Base-by-base conservation (phyloP, 1,140 invertebrate species). In the Pomacea maculata region DNA sequence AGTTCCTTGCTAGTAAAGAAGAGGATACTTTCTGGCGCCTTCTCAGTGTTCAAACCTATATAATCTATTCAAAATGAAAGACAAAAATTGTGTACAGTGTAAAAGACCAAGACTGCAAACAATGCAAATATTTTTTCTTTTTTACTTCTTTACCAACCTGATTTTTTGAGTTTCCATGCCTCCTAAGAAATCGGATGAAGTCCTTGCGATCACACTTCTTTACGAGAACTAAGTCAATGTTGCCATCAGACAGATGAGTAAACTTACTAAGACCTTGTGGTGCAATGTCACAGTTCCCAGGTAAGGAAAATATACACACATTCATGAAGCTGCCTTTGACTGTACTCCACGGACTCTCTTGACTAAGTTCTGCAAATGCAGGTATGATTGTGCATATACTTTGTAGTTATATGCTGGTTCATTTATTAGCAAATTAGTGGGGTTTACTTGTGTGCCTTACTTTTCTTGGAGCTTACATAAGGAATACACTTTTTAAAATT, bases 101-200 rank as follows among this genome's bases (percentile, higher is more conserved):
- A 52, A 52, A 61, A 17, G 19, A 6, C 17, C 17, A 45, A 21
- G 54, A 25, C 1, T 45, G 29, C 4, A 21, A 61, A 75, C 6
- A 19, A 19, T 75, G 4, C 3, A 6, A 61, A 54, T 45, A 2
- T 45, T 45, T 61, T 61, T 61, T 70, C 34, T 19, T 68, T 34
- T 19, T 10, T 21, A 29, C 5, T 73, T 52, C 12, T 73, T 55
- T 45, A 73, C 80, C 45, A 81, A 91, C 90, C 86, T 90, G 90
- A 82, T 91, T 88, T 88, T 91, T 91, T 14, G 83, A 72, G 78
- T 88, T 90, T n/a, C 86, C 86, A 81, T 91, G 87, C 68, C 90
- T 84, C 80, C 88, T 87, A 0, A 91, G 78, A 70, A 85, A 88
- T n/a, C 90, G 79, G 17, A 90, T 71, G 74, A 91, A 90, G 63